These are phyloP conservation scores for Agonopterix alstromeriana DNA, from an alignment of 2,888 invertebrate species.

Conservation along the genomic window DNA sequence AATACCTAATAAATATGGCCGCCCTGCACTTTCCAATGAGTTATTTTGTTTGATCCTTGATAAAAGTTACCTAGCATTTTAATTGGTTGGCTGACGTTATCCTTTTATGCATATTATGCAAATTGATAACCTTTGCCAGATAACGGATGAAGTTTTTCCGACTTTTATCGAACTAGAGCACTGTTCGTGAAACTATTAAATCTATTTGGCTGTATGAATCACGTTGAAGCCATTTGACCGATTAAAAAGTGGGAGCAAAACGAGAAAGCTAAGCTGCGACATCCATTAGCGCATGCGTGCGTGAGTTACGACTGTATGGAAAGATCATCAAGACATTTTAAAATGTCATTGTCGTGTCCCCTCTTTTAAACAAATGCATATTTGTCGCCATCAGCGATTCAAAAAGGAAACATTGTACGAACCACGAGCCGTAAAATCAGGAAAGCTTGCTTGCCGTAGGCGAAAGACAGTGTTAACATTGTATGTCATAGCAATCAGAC, in stretches of 20 bases:
- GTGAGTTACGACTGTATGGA: conserved; percentile 31
- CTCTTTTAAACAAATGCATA: background rate
- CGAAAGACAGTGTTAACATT: conserved; percentile 29
- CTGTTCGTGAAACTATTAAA: conserved; percentile 7
- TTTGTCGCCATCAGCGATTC: background rate
- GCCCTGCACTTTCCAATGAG: conserved; percentile 30
- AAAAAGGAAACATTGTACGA: background rate
- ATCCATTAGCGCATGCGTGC: conserved; percentile 33
- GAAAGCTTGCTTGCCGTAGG: conserved; percentile 11
- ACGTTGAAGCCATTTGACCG: conserved; percentile 14
- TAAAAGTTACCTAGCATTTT: conserved; percentile 1
- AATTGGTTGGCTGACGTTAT: conserved; percentile 1
- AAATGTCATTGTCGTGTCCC: conserved; percentile 14
- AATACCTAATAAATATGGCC: conserved; percentile 61
- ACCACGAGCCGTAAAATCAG: background rate
- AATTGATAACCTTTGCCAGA: background rate
- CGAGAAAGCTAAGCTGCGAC: conserved; percentile 36
- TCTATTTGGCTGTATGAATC: conserved; percentile 12
- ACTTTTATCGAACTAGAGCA: too few species aligned
- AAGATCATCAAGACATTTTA: conserved; percentile 29
- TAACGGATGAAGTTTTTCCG: background rate
- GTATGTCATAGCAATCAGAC: conserved; percentile 31
- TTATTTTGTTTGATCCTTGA: conserved; percentile 14
- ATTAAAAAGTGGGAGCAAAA: conserved; percentile 19
- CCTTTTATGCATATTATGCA: background rate